Evolutionary conservation across 1,140 invertebrate species (phyloP), one percentile per base, ranked within the genome.

Genomic region (Drosophila navojoa): DNA sequence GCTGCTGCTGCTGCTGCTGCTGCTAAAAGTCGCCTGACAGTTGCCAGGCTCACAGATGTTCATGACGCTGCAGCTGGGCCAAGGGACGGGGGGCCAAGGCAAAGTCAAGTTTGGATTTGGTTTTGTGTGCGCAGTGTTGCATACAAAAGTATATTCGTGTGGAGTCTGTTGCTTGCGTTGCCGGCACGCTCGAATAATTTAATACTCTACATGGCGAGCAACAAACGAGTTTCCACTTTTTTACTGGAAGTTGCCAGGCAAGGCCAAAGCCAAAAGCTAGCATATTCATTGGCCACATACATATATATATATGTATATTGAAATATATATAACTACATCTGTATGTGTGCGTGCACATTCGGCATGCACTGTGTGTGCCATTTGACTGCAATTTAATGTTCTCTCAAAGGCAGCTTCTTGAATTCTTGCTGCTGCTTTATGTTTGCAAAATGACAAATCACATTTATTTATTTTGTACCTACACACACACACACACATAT

Each of bases 311-410:
- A 22, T 52, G 15, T 45, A 29, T 52, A 22, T 54, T 0, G 63
- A 27, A 68, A 19, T 45, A 29, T 52, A 22, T 54, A 1, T 68
- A 27, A 68, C 3, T 49, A 35, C 38, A 15, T 64, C n/a, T 53
- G 38, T 53, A 52, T 67, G 15, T 42, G 53, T 66, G 57, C 71
- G 63, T 63, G 71, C 62, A 74, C 79, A 89, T 89, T 87, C 84
- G 70, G 68, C 59, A 89, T 89, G 85, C 84, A 90, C 74, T 80
- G 73, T 84, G 74, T 77, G 79, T 89, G 77, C 82, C 84, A 84
- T 89, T 89, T 89, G 84, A 90, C 85, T 89, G 84, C 84, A 89
- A 89, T 89, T 89, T 89, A 89, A 85, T 89, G 81, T 77, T 67
- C 84, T 82, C 69, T 75, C 72, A 62, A 72, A 72, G 69, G 69